These are phyloP conservation scores for Bubo scandiacus DNA, from an alignment of 2,113 vertebrate genomes.

Conservation along the genomic window DNA sequence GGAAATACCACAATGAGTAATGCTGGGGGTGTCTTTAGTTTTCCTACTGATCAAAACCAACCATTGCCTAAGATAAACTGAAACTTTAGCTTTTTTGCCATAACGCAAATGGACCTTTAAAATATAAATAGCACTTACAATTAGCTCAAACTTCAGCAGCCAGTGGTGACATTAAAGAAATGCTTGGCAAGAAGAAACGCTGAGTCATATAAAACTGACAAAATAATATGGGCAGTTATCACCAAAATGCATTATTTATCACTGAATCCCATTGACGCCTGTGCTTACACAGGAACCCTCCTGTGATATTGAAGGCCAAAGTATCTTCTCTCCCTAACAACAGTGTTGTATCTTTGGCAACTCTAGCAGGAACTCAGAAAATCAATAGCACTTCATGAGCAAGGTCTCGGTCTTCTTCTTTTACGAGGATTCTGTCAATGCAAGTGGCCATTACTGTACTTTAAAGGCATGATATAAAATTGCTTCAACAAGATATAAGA, in stretches of 20 bases:
- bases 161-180: slow-evolving; percentile 38
- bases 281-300: slow-evolving; percentile 79
- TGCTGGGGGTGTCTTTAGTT: neutral
- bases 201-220: slow-evolving; percentile 77
- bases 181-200: slow-evolving; percentile 53
- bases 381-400: slow-evolving; percentile 85
- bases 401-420: slow-evolving; percentile 80
- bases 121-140: neutral
- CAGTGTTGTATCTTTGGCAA: slow-evolving; percentile 81
- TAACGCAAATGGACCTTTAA: neutral
- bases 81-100: neutral
- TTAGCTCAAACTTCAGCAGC: neutral
- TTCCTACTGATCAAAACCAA: slow-evolving; percentile 35
- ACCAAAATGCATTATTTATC: slow-evolving; percentile 81
- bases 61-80: slow-evolving; percentile 26
- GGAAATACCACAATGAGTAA: neutral
- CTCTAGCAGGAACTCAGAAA: slow-evolving; percentile 79
- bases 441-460: slow-evolving; percentile 85
- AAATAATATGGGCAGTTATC: slow-evolving; percentile 76
- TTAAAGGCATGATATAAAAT: slow-evolving; percentile 86
- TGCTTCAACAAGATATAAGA: slow-evolving; percentile 84
- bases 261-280: slow-evolving; percentile 62
- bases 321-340: slow-evolving; percentile 77
- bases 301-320: slow-evolving; percentile 82
- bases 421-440: slow-evolving; percentile 86